phyloP scores from a whole-genome alignment of 2,797 vertebrate species.

The Silurus lanzhouensis region DNA sequence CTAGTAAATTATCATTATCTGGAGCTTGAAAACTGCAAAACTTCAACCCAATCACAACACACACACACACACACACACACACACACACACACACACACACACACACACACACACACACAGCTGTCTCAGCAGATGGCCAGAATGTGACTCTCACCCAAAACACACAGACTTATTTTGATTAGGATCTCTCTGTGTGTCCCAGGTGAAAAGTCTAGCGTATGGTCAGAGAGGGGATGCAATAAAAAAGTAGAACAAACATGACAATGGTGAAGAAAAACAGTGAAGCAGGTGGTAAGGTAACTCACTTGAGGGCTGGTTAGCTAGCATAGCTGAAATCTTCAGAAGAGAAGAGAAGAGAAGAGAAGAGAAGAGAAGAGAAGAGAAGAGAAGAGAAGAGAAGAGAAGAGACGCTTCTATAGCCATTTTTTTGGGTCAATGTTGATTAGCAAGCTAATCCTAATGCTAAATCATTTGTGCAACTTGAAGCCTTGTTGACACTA shows the following conservation, averaged over 20 bases:
- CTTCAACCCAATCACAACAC: background rate
- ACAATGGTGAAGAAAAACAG: background rate
- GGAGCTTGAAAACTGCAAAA: background rate
- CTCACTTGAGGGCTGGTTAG: background rate
- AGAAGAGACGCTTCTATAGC: too few relatives aligned
- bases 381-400: too few relatives aligned
- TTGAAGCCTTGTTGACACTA: background rate
- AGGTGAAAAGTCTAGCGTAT: slow-evolving; percentile 8
- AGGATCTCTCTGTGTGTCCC: slow-evolving; percentile 9
- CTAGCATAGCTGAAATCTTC: background rate
- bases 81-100: slow-evolving; percentile 9
- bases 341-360: background rate
- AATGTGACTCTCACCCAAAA: slow-evolving; percentile 26
- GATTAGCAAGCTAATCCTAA: background rate
- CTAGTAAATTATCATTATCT: background rate
- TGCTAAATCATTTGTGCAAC: background rate
- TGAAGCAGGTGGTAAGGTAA: background rate
- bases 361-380: too few relatives aligned
- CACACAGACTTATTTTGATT: slow-evolving; percentile 22
- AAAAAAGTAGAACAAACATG: background rate
- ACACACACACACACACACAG: slow-evolving; percentile 41
- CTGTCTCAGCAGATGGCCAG: slow-evolving; percentile 59
- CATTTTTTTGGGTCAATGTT: background rate
- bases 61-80: slow-evolving; percentile 14
- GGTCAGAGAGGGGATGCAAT: background rate